These are phyloP conservation scores for Sorex fumeus DNA, from an alignment of 2,113 vertebrate genomes.

Conservation along the genomic window DNA sequence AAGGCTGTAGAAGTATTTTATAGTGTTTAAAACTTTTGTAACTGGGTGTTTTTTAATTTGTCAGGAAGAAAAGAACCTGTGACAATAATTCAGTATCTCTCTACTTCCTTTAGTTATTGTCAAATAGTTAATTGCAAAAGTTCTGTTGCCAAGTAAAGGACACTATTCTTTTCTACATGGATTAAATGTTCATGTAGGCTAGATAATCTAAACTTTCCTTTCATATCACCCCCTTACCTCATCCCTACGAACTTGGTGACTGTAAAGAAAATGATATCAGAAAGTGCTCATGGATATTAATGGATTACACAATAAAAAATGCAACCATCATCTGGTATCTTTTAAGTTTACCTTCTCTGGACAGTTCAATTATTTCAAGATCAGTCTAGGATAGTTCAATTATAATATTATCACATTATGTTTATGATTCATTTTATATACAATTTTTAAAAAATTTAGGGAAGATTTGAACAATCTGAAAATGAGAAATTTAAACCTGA, in stretches of 20 bases:
- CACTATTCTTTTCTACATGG: background rate
- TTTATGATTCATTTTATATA: background rate
- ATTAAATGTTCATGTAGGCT: background rate
- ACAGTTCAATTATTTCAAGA: background rate
- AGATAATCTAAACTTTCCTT: background rate
- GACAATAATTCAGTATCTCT: background rate
- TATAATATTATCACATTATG: background rate
- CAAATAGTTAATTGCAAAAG: background rate
- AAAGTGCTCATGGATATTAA: background rate
- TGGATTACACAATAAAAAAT: background rate
- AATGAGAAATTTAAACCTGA: too few species aligned
- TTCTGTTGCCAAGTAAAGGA: background rate
- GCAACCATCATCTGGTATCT: background rate
- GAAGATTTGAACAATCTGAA: too few species aligned
- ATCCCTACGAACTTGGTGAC: background rate
- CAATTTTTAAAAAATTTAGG: too few species aligned
- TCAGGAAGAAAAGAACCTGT: background rate
- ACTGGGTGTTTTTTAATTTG: background rate
- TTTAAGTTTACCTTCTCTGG: background rate
- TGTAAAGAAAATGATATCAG: background rate
- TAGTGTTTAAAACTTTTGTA: constrained; percentile 10
- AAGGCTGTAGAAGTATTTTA: constrained; percentile 54
- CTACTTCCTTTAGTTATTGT: background rate
- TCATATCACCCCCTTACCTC: background rate
- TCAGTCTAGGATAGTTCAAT: background rate